These are phyloP conservation scores for Turnix velox DNA, from an alignment of 2,113 vertebrate genomes.

Conservation along the genomic window DNA sequence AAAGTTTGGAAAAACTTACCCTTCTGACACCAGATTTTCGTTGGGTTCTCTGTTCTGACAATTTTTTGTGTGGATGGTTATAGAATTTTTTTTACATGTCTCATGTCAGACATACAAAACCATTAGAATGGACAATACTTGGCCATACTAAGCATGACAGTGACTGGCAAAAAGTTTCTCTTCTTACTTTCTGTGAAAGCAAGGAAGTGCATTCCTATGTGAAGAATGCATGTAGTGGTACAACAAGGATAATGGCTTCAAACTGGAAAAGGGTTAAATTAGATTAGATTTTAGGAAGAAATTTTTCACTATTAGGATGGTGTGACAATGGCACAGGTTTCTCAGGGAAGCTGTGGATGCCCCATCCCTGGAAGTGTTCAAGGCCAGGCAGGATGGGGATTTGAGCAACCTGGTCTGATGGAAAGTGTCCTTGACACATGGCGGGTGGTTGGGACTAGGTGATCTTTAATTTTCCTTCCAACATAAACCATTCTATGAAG, in stretches of 20 bases:
- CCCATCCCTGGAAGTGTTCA: not conserved
- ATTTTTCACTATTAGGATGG: not conserved
- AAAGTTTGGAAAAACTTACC: not conserved
- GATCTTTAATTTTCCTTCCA: not conserved
- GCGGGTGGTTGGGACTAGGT: not conserved
- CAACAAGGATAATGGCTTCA: not conserved
- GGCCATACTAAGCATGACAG: not conserved
- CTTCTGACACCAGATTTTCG: rapidly evolving
- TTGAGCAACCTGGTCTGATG: not conserved
- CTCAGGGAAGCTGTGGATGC: not conserved
- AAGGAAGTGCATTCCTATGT: rapidly evolving
- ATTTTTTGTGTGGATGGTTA: not conserved
- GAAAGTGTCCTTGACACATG: not conserved
- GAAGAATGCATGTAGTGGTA: not conserved
- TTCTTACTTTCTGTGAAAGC: not conserved
- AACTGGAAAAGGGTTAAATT: not conserved
- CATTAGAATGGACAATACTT: not conserved
- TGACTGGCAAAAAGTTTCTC: not conserved
- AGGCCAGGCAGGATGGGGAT: too few species aligned
- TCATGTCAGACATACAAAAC: not conserved
- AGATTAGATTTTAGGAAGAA: not conserved
- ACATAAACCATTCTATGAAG: not conserved
- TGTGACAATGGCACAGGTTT: not conserved
- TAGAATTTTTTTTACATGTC: not conserved
- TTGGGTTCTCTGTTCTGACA: not conserved